phyloP scores from a whole-genome alignment of 2,797 vertebrate genomes.

The Eospalax fontanierii region DNA sequence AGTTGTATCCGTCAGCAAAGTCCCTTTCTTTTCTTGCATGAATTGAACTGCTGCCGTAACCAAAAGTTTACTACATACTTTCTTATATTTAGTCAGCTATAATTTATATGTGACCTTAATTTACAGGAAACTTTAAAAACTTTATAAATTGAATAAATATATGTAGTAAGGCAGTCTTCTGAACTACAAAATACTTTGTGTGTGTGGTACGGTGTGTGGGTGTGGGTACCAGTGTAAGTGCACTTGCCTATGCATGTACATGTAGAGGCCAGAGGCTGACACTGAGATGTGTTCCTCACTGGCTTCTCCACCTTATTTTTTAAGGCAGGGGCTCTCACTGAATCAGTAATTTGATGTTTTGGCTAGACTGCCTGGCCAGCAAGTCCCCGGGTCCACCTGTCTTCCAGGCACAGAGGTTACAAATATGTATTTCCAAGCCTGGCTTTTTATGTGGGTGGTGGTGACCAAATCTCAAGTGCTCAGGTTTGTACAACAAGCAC shows the following conservation, averaged over 20 bases:
- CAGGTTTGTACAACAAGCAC: neutral
- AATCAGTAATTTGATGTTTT: too few species aligned
- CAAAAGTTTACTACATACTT: neutral
- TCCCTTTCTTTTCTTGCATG: neutral
- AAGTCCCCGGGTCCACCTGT: neutral
- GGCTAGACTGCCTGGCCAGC: neutral
- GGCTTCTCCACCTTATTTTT: neutral
- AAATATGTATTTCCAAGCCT: too few species aligned
- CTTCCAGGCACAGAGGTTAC: neutral
- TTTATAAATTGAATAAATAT: slow-evolving; percentile 31
- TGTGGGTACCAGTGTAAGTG: neutral
- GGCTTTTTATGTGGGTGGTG: neutral
- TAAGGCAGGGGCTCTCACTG: neutral
- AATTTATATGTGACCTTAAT: slow-evolving; percentile 25
- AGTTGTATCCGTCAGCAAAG: neutral
- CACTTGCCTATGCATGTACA: neutral
- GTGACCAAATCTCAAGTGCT: too few species aligned
- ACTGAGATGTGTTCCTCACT: neutral
- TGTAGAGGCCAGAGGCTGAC: neutral
- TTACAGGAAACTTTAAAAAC: slow-evolving; percentile 33
- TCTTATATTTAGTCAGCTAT: neutral
- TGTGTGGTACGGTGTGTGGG: neutral
- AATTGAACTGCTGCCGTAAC: neutral
- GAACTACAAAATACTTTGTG: neutral
- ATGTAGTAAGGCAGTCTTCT: neutral